These are phyloP conservation scores for Potamilus streckersoni DNA, from an alignment of 1,140 invertebrate genomes.

Conservation along the genomic window DNA sequence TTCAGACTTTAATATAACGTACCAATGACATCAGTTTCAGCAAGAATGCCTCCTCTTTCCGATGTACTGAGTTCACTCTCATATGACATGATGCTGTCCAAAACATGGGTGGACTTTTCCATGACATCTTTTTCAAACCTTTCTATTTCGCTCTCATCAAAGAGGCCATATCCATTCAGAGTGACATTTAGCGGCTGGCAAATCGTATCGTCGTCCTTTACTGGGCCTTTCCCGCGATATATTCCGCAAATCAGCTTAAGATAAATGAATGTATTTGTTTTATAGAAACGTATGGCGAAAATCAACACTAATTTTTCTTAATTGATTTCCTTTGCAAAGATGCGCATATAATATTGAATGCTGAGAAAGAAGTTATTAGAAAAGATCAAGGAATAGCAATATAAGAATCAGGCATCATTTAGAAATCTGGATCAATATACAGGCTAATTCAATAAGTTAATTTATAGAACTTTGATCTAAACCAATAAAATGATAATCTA, in stretches of 20 bases:
- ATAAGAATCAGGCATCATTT: too few species aligned
- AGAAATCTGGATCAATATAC: too few species aligned
- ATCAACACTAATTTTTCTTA: too few species aligned
- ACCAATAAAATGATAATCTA: too few species aligned
- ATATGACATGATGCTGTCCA: constrained; percentile 31
- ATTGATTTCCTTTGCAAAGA: too few species aligned
- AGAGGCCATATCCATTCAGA: constrained; percentile 26
- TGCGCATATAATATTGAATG: too few species aligned
- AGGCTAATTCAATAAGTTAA: too few species aligned
- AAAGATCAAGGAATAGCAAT: too few species aligned
- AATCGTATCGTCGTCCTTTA: constrained; percentile 40
- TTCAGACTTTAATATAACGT: not conserved
- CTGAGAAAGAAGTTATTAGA: too few species aligned
- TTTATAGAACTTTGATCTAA: too few species aligned
- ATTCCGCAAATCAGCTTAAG: constrained; percentile 26
- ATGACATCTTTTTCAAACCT: constrained; percentile 3
- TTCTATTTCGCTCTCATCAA: constrained; percentile 2
- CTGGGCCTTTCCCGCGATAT: constrained; percentile 19
- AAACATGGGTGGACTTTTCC: constrained; percentile 19
- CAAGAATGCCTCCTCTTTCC: constrained; percentile 34
- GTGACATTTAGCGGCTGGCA: constrained; percentile 33
- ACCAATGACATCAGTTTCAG: constrained; percentile 51
- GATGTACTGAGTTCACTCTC: constrained; percentile 30
- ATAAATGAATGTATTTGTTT: too few species aligned
- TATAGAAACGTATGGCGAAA: too few species aligned